Percentiles rank a stretch among this genome's conserved stretches.
phyloP scores from a whole-genome alignment of 2,113 vertebrate species.

The Lasiurus borealis region DNA sequence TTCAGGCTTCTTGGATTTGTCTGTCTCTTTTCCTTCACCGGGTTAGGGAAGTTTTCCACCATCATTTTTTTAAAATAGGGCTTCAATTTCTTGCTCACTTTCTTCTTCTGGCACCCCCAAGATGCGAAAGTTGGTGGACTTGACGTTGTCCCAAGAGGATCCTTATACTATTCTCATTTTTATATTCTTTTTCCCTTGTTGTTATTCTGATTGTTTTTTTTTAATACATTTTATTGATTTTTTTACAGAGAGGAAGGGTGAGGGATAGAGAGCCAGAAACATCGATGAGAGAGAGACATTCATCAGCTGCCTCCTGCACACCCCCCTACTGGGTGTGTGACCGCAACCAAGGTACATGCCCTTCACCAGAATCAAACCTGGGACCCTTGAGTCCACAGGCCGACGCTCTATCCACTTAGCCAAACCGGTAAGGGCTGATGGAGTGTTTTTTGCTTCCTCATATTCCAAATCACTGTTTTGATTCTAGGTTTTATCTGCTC shows the following conservation, averaged over 20 bases:
- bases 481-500: not conserved
- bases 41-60: not conserved
- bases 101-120: not conserved
- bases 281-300: no score
- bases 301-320: no score
- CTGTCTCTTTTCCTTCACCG: not conserved
- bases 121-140: not conserved
- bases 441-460: not conserved
- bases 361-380: no score
- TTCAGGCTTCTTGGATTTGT: not conserved
- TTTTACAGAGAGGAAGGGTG: no score
- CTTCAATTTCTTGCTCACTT: not conserved
- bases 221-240: no score
- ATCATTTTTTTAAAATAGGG: not conserved
- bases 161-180: not conserved
- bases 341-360: no score
- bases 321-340: no score
- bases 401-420: no score
- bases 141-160: not conserved
- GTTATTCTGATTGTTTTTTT: not conserved
- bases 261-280: no score
- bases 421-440: not conserved
- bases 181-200: not conserved
- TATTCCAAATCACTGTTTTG: not conserved
- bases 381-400: no score